Evolutionary conservation across 2,888 invertebrate genomes (phyloP), one percentile per base, ranked within the genome.

Genomic region (Cyaniris semiargus): DNA sequence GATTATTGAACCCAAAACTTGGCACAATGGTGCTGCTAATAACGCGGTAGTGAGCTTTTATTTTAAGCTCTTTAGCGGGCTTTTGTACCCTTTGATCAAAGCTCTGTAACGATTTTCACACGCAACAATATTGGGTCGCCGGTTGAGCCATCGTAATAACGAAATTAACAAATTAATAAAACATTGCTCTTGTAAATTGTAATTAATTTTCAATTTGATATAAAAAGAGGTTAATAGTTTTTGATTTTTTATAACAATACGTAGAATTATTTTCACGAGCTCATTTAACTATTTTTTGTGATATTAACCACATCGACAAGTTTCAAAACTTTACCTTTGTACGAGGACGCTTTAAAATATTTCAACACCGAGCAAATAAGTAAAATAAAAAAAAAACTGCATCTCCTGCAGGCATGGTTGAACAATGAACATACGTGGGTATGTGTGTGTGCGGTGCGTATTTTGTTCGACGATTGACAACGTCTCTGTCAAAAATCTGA

Each of bases 21-120:
- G 48, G 74, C 53, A 74, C 74, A 48, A 74, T 70, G 70, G 34
- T 66, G 27, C 15, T 10, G 74, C 38, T 72, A 38, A 48, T 72
- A 23, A 21, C 27, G 48, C 21, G 21, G 15, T 44, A 72, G 38
- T 72, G 72, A 44, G 44, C n/a, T 72, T 72, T 72, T 72, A 72
- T 72, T 72, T 72, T 72, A 72, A 72, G 72, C 72, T 72, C 44
- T 48, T 23, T 53, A 74, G 48, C 15, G 44, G 48, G 74, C 71
- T 74, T 74, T 74, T 74, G 74, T 53, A 74, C 74, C 74, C 74
- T 74, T 74, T 74, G 74, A 74, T 74, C 74, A 74, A 74, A 44
- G 74, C 48, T 53, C 53, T 74, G 74, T 74, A 74, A 74, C 44
- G 44, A 53, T 74, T 74, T 74, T 74, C 74, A 10, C 74, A 48